Percentiles rank a stretch among this genome's conserved stretches.
Evolutionary conservation across 2,797 vertebrate genomes (phyloP).

Genomic region (Myiotriccus ornatus): DNA sequence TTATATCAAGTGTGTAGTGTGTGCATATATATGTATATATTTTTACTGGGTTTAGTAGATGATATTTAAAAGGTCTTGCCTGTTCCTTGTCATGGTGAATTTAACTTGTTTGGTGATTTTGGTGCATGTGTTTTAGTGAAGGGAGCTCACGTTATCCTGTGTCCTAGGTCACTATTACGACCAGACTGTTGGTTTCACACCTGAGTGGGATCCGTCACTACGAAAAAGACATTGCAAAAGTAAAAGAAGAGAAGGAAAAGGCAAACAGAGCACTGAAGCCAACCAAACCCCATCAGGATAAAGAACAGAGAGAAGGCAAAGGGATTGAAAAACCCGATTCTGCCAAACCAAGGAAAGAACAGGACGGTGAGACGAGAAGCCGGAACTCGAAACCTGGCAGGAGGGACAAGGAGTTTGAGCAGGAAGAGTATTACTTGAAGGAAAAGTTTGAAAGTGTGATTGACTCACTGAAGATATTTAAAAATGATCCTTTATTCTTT

Average conservation of each 20-base stretch:
- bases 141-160: background rate
- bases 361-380: conserved; percentile 62
- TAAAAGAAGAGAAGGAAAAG: conserved; percentile 89
- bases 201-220: conserved; percentile 97
- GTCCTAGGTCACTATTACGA: conserved; percentile 88
- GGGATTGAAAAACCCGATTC: conserved; percentile 63
- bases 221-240: conserved; percentile 90
- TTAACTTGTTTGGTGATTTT: background rate
- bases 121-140: background rate
- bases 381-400: conserved; percentile 67
- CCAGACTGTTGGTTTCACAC: conserved; percentile 91
- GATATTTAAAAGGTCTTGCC: background rate
- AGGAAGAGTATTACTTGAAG: conserved; percentile 93
- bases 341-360: conserved; percentile 60
- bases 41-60: background rate
- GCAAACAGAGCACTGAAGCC: conserved; percentile 79
- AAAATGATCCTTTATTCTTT: conserved; percentile 94
- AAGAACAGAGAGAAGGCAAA: conserved; percentile 56
- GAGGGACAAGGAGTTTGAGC: conserved; percentile 87
- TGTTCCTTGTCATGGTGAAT: background rate
- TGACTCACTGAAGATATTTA: conserved; percentile 90
- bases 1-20: background rate
- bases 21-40: background rate
- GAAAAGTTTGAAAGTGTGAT: conserved; percentile 88
- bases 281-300: conserved; percentile 45